A percentile compares a stretch with the other conserved stretches of the same genome.
These are phyloP conservation scores for Adelosebastes latens DNA, from an alignment of 2,797 vertebrate genomes.

Conservation along the genomic window DNA sequence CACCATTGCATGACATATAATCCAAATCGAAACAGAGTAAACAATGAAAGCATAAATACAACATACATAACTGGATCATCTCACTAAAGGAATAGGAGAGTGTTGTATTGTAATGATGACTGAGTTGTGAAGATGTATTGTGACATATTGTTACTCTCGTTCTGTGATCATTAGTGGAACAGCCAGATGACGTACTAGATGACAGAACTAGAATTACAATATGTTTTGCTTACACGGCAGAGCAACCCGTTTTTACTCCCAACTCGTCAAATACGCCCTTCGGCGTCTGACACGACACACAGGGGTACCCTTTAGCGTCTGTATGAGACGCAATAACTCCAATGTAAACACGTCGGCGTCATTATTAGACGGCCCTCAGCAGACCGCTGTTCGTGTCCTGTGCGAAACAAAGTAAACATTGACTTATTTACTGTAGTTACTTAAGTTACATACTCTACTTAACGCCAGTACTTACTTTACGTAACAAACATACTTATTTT, in stretches of 20 bases:
- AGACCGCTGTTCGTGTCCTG: not conserved
- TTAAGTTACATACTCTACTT: too few species aligned
- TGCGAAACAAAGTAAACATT: not conserved
- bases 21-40: not conserved
- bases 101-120: not conserved
- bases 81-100: not conserved
- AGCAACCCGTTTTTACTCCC: not conserved
- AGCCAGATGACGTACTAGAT: not conserved
- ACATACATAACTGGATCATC: conserved; percentile 6
- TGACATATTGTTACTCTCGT: not conserved
- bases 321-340: not conserved
- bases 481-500: too few species aligned
- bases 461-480: too few species aligned
- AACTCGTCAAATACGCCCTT: accelerated
- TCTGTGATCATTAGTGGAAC: not conserved
- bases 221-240: not conserved
- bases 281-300: not conserved
- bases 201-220: too few species aligned
- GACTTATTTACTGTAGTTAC: too few species aligned
- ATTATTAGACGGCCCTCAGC: not conserved
- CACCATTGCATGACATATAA: not conserved
- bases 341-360: not conserved
- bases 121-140: not conserved
- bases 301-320: accelerated
- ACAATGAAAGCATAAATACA: not conserved